phyloP scores from a whole-genome alignment of 2,797 vertebrate species.

The Macroramphosus scolopax region DNA sequence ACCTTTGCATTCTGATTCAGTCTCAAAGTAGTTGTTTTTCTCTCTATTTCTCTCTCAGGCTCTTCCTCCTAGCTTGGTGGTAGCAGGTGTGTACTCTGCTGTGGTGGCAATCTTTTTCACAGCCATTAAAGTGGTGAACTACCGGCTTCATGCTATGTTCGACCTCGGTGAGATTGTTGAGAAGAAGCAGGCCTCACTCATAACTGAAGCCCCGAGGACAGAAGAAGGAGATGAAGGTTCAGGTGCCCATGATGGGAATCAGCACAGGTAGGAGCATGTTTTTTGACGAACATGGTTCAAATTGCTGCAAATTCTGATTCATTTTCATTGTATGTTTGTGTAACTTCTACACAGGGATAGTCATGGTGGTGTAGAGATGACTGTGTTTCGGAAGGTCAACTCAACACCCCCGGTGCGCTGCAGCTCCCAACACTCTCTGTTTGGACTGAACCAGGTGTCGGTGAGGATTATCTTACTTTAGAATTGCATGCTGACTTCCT shows the following conservation, averaged over 20 bases:
- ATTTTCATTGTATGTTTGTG: background rate
- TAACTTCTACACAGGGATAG: slow-evolving; percentile 76
- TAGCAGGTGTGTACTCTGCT: slow-evolving; percentile 85
- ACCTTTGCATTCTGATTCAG: background rate
- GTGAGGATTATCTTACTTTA: slow-evolving; percentile 70
- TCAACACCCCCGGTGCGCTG: slow-evolving; percentile 90
- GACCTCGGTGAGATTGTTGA: slow-evolving; percentile 91
- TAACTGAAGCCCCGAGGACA: slow-evolving; percentile 73
- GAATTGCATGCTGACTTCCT: background rate
- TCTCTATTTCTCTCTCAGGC: slow-evolving; percentile 68
- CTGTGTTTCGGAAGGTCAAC: slow-evolving; percentile 89
- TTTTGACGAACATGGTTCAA: background rate
- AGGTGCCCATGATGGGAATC: slow-evolving; percentile 73
- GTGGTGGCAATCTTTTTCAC: slow-evolving; percentile 88
- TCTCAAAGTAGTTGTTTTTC: slow-evolving; percentile 6
- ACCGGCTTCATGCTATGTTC: slow-evolving; percentile 88
- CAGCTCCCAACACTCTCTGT: slow-evolving; percentile 91
- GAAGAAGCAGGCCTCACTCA: slow-evolving; percentile 83
- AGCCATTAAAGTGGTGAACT: slow-evolving; percentile 87
- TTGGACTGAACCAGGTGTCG: slow-evolving; percentile 90
- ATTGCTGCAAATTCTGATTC: background rate
- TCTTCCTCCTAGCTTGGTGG: slow-evolving; percentile 83
- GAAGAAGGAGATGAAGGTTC: slow-evolving; percentile 83
- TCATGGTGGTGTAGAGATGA: slow-evolving; percentile 88
- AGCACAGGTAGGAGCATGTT: slow-evolving; percentile 72